Percentiles rank a stretch among this genome's conserved stretches.
Evolutionary conservation across 2,888 invertebrate genomes (phyloP).

Genomic region (Phortica magna): DNA sequence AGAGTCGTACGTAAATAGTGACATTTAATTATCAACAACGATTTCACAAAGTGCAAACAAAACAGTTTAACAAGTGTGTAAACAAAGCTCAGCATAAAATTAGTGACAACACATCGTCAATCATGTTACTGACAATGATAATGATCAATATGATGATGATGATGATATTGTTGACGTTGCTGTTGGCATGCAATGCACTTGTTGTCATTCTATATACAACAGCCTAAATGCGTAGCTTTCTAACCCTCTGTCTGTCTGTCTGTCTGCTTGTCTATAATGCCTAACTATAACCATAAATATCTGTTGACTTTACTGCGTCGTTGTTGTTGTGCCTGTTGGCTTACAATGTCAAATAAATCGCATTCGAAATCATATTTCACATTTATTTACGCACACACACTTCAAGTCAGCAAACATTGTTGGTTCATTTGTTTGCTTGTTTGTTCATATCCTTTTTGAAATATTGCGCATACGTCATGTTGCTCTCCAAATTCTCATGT

Average conservation of each 20-base stretch:
- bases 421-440: not conserved
- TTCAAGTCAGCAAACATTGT: conserved; percentile 30
- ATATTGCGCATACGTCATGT: conserved; percentile 26
- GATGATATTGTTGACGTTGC: conserved; percentile 1
- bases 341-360: conserved; percentile 13
- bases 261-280: not conserved
- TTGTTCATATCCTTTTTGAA: conserved; percentile 15
- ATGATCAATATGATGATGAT: not conserved
- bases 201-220: conserved; percentile 46
- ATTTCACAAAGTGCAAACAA: conserved; percentile 24
- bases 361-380: conserved; percentile 51
- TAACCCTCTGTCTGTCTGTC: conserved; percentile 24
- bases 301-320: conserved; percentile 7
- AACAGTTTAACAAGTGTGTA: conserved; percentile 57
- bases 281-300: not conserved
- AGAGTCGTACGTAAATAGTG: conserved; percentile 19
- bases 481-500: not conserved
- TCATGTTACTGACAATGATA: conserved; percentile 41
- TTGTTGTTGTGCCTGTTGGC: conserved; percentile 16
- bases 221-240: conserved; percentile 6
- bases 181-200: conserved; percentile 16
- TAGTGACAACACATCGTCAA: conserved; percentile 47
- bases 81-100: conserved; percentile 59
- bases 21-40: conserved; percentile 33
- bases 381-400: conserved; percentile 55